Percentiles rank a stretch among this genome's conserved stretches.
phyloP scores from a whole-genome alignment of 2,888 invertebrate genomes.

The Neoaliturus tenellus region DNA sequence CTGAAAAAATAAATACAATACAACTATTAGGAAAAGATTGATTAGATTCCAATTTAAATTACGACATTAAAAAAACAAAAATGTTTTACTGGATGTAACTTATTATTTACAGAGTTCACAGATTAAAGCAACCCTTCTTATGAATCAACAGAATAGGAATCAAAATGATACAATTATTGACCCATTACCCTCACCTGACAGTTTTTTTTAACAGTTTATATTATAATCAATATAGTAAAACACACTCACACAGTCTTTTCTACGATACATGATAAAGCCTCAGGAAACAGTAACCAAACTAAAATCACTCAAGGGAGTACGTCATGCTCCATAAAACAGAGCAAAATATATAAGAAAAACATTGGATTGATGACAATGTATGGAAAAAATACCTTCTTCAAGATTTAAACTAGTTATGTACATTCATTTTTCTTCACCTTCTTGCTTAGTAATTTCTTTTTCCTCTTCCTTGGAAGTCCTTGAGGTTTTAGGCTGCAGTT shows the following conservation, averaged over 20 bases:
- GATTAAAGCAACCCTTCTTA: slow-evolving; percentile 17
- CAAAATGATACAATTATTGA: neutral
- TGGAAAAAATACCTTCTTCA: slow-evolving; percentile 29
- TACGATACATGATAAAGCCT: slow-evolving; percentile 13
- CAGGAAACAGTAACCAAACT: neutral
- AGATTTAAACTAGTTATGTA: neutral
- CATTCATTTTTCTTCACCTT: neutral
- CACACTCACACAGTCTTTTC: slow-evolving; percentile 38
- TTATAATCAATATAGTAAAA: neutral
- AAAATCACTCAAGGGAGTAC: neutral
- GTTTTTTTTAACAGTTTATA: neutral
- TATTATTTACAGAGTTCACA: too few relatives aligned
- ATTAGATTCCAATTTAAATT: neutral
- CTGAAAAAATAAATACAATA: neutral
- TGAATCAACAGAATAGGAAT: slow-evolving; percentile 19
- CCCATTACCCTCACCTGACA: neutral
- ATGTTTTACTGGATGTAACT: too few relatives aligned
- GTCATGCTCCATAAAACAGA: slow-evolving; percentile 16
- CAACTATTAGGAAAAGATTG: neutral
- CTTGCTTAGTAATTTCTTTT: neutral
- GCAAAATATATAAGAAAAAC: slow-evolving; percentile 7
- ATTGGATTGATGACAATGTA: slow-evolving; percentile 19
- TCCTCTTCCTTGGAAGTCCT: slow-evolving; percentile 28
- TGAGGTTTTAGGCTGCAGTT: slow-evolving; percentile 24
- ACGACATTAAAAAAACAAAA: neutral